phyloP scores from a whole-genome alignment of 2,113 vertebrate species.

The Gasterosteus aculeatus region DNA sequence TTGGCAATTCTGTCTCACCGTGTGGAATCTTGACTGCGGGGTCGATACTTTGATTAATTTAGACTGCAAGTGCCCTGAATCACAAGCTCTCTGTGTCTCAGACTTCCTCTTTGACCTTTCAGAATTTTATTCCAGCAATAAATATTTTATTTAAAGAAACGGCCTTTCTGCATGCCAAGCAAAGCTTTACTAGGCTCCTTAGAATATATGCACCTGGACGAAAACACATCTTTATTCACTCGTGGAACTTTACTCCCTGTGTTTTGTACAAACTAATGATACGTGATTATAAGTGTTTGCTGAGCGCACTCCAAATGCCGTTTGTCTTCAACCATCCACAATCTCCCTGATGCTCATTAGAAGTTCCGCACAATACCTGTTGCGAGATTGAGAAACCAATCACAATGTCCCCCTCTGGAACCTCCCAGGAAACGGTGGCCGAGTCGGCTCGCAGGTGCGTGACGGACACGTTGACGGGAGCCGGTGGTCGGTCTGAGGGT shows the following conservation, averaged over 20 bases:
- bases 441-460: conserved; percentile 95
- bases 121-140: conserved; percentile 9
- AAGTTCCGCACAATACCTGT: conserved; percentile 83
- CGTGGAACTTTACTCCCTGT: conserved; percentile 5
- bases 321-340: not conserved
- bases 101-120: conserved; percentile 45
- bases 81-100: conserved; percentile 12
- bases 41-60: conserved; percentile 32
- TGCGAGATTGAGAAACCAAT: conserved; percentile 98
- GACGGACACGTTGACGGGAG: conserved; percentile 96
- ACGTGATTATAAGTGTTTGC: not conserved
- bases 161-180: conserved; percentile 19
- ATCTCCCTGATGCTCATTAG: not conserved
- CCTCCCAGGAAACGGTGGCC: conserved; percentile 95
- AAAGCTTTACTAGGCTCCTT: conserved; percentile 2
- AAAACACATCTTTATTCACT: conserved; percentile 24
- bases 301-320: not conserved
- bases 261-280: not conserved
- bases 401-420: conserved; percentile 94
- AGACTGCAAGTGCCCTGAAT: not conserved
- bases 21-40: conserved; percentile 40
- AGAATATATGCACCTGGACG: conserved; percentile 14
- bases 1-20: conserved; percentile 42
- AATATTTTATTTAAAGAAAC: conserved; percentile 12
- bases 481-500: conserved; percentile 88